phyloP scores from a whole-genome alignment of 2,797 vertebrate species.

The Cirrhinus molitorella region DNA sequence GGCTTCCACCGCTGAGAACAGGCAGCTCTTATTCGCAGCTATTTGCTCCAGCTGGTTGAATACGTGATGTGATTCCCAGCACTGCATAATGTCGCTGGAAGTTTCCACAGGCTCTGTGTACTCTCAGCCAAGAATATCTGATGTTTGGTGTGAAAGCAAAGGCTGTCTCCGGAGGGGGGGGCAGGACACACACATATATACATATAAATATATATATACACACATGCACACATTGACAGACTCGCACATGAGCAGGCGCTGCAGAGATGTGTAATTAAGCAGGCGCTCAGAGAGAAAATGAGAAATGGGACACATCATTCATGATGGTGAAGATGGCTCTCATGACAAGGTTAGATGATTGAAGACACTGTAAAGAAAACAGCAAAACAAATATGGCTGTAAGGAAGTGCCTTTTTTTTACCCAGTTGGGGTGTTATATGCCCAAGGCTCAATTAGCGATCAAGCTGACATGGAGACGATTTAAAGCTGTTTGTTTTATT shows the following conservation, averaged over 20 bases:
- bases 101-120: conserved; percentile 59
- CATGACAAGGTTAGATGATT: conserved; percentile 41
- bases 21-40: conserved; percentile 52
- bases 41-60: conserved; percentile 59
- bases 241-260: conserved; percentile 38
- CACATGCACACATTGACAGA: conserved; percentile 32
- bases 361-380: conserved; percentile 55
- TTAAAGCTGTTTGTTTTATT: conserved; percentile 39
- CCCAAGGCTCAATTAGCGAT: conserved; percentile 36
- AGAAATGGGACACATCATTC: conserved; percentile 40
- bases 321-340: conserved; percentile 28
- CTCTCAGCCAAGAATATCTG: conserved; percentile 60
- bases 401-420: conserved; percentile 10
- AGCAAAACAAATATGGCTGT: conserved; percentile 46
- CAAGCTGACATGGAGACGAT: conserved; percentile 15
- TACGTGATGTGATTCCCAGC: conserved; percentile 55
- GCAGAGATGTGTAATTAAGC: conserved; percentile 57
- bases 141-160: conserved; percentile 63
- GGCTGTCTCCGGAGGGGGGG: conserved; percentile 49
- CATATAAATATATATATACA: conserved; percentile 2
- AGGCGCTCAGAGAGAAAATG: conserved; percentile 45
- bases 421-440: conserved; percentile 12
- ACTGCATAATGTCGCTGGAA: conserved; percentile 50
- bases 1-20: conserved; percentile 43
- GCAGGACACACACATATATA: conserved; percentile 13